Conservation (phyloP, 2,888 invertebrate genomes). For the Torymus aiolomorphi region DNA sequence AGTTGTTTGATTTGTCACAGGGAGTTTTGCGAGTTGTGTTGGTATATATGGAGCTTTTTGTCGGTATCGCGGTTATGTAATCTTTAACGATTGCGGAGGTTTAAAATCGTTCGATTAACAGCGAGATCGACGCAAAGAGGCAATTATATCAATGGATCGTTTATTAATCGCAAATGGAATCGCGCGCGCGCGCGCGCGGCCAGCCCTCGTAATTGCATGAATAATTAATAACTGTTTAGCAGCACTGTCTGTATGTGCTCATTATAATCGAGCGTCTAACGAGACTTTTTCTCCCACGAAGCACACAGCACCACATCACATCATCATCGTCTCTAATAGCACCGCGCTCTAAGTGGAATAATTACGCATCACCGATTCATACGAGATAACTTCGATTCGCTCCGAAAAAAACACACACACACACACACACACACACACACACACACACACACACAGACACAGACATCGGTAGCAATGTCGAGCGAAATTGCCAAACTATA, state of each 20-base stretch:
- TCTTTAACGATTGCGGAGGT: no score
- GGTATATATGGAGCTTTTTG: no score
- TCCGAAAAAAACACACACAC: no score
- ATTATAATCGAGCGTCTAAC: conserved; percentile 6
- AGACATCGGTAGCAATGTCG: conserved; percentile 2
- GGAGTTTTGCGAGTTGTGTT: no score
- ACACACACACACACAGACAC: no score
- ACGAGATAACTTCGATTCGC: conserved; percentile 2
- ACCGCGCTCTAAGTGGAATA: conserved; percentile 33
- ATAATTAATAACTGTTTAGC: conserved; percentile 41
- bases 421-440: conserved; percentile 11
- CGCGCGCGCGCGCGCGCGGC: no score
- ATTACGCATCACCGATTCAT: conserved; percentile 29
- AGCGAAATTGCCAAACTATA: conserved; percentile 4
- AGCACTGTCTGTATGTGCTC: not conserved
- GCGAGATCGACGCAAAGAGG: not conserved
- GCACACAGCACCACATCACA: conserved; percentile 14
- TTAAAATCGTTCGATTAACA: no score
- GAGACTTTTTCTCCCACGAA: conserved; percentile 23
- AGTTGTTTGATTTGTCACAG: no score
- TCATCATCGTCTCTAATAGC: conserved; percentile 32
- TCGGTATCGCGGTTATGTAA: no score
- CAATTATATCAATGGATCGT: conserved; percentile 20
- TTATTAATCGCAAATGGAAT: conserved; percentile 16
- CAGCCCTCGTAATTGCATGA: conserved; percentile 36